phyloP scores from a whole-genome alignment of 2,797 vertebrate species.

The Xiphophorus birchmanni region DNA sequence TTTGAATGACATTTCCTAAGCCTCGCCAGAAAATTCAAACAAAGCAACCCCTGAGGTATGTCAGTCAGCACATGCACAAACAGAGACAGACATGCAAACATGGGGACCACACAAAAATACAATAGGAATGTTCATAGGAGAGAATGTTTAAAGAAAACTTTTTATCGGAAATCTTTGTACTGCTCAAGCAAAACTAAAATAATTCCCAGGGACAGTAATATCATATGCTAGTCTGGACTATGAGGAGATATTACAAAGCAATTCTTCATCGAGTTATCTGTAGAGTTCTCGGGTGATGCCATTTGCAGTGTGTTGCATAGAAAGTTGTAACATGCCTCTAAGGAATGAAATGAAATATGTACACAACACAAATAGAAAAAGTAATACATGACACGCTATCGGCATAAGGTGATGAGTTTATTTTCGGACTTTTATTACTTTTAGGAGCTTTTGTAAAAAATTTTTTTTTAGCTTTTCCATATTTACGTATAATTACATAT shows the following conservation, averaged over 20 bases:
- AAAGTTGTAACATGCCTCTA: not conserved
- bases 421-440: not conserved
- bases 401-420: not conserved
- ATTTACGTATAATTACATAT: not conserved
- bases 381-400: not conserved
- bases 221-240: not conserved
- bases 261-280: not conserved
- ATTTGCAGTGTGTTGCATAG: too few species aligned
- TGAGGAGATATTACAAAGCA: not conserved
- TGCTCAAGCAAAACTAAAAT: slow-evolving; percentile 10
- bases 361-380: not conserved
- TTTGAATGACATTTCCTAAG: slow-evolving; percentile 45
- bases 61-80: slow-evolving; percentile 25
- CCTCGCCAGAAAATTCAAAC: slow-evolving; percentile 35
- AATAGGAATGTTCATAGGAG: slow-evolving; percentile 16
- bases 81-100: slow-evolving; percentile 23
- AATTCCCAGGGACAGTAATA: not conserved
- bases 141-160: slow-evolving; percentile 21
- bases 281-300: not conserved
- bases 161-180: slow-evolving; percentile 34
- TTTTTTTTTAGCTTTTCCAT: not conserved
- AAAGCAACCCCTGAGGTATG: slow-evolving; percentile 40
- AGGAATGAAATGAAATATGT: not conserved
- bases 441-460: not conserved
- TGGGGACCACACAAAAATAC: slow-evolving; percentile 9